phyloP scores from a whole-genome alignment of 1,140 invertebrate genomes.

The Tetramorium parvispinum region DNA sequence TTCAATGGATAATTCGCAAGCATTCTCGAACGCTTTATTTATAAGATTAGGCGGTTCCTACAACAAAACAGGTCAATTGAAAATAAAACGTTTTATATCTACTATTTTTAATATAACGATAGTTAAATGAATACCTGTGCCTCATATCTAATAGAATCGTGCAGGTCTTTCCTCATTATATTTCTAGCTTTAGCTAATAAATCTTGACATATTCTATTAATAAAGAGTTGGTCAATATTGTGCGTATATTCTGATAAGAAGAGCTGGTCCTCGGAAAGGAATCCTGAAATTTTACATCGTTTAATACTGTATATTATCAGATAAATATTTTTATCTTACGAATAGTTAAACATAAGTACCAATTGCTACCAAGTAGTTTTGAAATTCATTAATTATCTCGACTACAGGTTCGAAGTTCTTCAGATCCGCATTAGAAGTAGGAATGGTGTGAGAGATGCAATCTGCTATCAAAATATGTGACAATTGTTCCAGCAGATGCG shows the following conservation, averaged over 20 bases:
- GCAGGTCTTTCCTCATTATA: constrained; percentile 93
- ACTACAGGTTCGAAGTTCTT: constrained; percentile 89
- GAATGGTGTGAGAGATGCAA: constrained; percentile 91
- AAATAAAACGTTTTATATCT: not conserved
- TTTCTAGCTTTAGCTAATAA: constrained; percentile 89
- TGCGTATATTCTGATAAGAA: constrained; percentile 88
- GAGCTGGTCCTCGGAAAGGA: constrained; percentile 84
- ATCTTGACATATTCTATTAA: constrained; percentile 91
- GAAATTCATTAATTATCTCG: constrained; percentile 89
- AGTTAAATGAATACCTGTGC: constrained; percentile 70
- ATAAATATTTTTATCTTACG: not conserved
- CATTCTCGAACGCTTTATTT: constrained; percentile 68
- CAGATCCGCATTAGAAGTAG: constrained; percentile 90
- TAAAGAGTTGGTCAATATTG: constrained; percentile 92
- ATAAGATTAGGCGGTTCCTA: constrained; percentile 80
- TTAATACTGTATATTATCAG: not conserved
- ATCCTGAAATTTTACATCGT: constrained; percentile 78
- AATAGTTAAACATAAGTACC: constrained; percentile 77
- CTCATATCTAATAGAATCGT: constrained; percentile 89
- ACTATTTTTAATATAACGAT: not conserved
- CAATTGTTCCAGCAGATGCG: constrained; percentile 88
- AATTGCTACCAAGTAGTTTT: constrained; percentile 87
- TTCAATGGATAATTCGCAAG: constrained; percentile 64
- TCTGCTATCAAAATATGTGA: constrained; percentile 89
- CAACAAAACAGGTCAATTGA: not conserved